Evolutionary conservation across 2,797 vertebrate genomes (phyloP), one percentile per base, ranked within the genome.

Genomic region (Malacoctenus gilli): DNA sequence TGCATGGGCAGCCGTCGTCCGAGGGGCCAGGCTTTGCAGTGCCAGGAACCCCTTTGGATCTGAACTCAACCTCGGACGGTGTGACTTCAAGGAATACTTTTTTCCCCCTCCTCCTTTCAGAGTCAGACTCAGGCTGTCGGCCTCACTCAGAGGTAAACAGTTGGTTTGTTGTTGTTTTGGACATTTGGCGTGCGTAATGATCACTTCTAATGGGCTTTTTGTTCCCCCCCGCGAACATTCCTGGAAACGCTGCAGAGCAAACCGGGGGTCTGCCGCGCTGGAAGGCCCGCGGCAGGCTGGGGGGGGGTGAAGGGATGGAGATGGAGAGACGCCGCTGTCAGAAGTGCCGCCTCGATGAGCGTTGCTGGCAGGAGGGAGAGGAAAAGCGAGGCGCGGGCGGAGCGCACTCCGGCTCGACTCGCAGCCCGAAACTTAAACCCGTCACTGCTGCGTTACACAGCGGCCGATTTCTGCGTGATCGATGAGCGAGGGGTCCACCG

Each of bases 231-330:
- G 8, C 20, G 49, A 71, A 41, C 59, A 35, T 80, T 80, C 58
- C 67, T 81, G 76, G 77, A 83, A 68, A 68, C 38, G 62, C 34
- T 67, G 18, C 59, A 52, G 58, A 49, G 50, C 46, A 20, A 43
- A 59, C 49, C 58, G 53, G 55, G 39, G 41, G 25, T n/a, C 32
- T 44, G 54, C 15, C 59, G 70, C 32, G 13, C 5, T 63, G 16
- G 60, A 50, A 67, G 72, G 81, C 74, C 70, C 37, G 48, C 59
- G 51, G 61, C 57, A 62, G 61, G 46, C 57, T 38, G 48, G 38
- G 58, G 46, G 59, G 40, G 48, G 38, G 58, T 43, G 77, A 75
- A n/a, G 60, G 36, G 73, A 74, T 77, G 73, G 75, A 58, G 83
- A 72, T 71, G 58, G 63, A 56, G 56, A 62, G 67, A 50, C 59